Percentiles rank a stretch among this genome's conserved stretches.
These are phyloP conservation scores for Patiria miniata DNA, from an alignment of 35 echinoderm and acorn worm genomes.

Conservation along the genomic window DNA sequence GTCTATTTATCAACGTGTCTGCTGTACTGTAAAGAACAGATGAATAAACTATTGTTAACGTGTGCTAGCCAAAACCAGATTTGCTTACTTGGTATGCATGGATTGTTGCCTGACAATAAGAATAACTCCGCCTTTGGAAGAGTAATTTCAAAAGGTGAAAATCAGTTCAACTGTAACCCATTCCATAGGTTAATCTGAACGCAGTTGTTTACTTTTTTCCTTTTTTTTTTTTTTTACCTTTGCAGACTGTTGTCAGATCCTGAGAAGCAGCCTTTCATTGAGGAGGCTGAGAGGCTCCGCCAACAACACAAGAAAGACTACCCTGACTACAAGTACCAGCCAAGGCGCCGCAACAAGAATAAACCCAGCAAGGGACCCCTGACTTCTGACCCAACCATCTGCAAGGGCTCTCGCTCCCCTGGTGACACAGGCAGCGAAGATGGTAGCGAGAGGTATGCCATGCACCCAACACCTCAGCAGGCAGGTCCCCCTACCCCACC, in stretches of 20 bases:
- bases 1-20: no score
- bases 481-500: conserved; percentile 85
- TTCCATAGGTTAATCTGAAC: no score
- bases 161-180: no score
- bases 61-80: no score
- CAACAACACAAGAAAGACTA: conserved; percentile 98
- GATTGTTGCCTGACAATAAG: no score
- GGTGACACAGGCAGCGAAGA: conserved; percentile 37
- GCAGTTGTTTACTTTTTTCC: no score
- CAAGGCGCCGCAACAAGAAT: conserved; percentile 89
- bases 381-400: conserved; percentile 7
- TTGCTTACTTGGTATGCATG: no score
- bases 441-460: conserved; percentile 20
- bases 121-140: no score
- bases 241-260: conserved; percentile 90
- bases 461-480: conserved; percentile 12
- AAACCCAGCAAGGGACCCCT: conserved; percentile 25
- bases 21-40: no score
- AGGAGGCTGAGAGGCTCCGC: conserved; percentile 90
- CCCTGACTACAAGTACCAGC: conserved; percentile 99
- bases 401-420: conserved; percentile 39
- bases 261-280: conserved; percentile 98
- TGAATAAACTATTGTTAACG: no score
- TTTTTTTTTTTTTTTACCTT: conserved; percentile 36
- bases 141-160: no score